Conservation (phyloP, 2,113 vertebrate genomes). For the Microcebus griseorufus region DNA sequence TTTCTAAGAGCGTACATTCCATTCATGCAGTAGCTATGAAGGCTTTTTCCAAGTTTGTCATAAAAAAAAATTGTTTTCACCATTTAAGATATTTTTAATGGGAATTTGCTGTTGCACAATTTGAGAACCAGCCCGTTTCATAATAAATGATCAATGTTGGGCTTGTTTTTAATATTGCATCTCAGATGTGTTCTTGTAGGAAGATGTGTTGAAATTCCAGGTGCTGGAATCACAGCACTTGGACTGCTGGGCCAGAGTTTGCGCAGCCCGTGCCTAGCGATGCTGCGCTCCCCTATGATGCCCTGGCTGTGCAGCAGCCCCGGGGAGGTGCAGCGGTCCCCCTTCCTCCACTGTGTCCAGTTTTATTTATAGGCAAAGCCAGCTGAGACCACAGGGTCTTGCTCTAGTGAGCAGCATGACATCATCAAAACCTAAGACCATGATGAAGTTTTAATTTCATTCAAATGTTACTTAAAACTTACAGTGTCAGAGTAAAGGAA, state of each 20-base stretch:
- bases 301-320: conserved; percentile 21
- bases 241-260: conserved; percentile 19
- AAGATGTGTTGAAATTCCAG: conserved; percentile 35
- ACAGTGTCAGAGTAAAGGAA: conserved; percentile 60
- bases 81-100: conserved; percentile 65
- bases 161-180: conserved; percentile 55
- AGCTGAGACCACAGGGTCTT: conserved; percentile 49
- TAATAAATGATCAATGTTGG: conserved; percentile 47
- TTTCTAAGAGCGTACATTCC: conserved; percentile 90
- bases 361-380: conserved; percentile 29
- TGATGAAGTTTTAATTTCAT: conserved; percentile 60
- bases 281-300: conserved; percentile 62
- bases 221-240: conserved; percentile 56
- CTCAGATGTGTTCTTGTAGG: conserved; percentile 53
- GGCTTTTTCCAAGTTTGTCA: conserved; percentile 74
- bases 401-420: conserved; percentile 28
- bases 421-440: conserved; percentile 66
- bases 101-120: conserved; percentile 59
- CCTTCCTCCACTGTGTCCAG: conserved; percentile 48
- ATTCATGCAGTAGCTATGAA: conserved; percentile 77
- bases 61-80: conserved; percentile 66
- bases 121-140: conserved; percentile 64
- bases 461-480: conserved; percentile 34
- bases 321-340: neutral
- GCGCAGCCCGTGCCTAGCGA: neutral